Evolutionary conservation across 2,797 vertebrate genomes (phyloP).

Genomic region (Brachyalestes nurse): DNA sequence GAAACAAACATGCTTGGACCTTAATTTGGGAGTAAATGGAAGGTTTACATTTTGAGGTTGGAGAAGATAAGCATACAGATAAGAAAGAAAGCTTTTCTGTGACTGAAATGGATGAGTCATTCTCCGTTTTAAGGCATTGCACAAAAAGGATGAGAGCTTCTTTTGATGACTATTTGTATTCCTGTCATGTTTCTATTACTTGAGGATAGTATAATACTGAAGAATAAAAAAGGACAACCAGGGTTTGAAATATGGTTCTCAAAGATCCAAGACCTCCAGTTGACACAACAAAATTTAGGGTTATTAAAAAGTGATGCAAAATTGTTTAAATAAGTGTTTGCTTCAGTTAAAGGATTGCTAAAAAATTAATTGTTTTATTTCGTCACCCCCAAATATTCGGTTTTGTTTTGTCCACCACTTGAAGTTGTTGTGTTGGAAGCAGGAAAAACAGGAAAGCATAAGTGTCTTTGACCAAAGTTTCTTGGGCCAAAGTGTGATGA

Average conservation of each 20-base stretch:
- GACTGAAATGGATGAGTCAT: constrained; percentile 28
- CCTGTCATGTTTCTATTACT: constrained; percentile 21
- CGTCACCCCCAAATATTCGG: no score
- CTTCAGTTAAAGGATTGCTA: no score
- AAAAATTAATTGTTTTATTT: no score
- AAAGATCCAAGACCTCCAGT: no score
- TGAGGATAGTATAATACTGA: constrained; percentile 11
- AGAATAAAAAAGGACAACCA: not conserved
- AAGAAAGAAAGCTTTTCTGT: constrained; percentile 26
- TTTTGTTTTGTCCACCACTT: no score
- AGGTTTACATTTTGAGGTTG: not conserved
- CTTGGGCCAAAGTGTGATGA: no score
- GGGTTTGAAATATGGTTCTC: not conserved
- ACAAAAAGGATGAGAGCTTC: constrained; percentile 8
- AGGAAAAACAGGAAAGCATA: no score
- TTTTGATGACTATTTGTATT: constrained; percentile 14
- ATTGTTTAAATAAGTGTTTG: no score
- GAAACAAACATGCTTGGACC: constrained; percentile 59
- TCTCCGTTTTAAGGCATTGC: constrained; percentile 22
- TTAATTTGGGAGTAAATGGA: constrained; percentile 52
- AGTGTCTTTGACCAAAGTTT: no score
- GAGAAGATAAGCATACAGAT: not conserved
- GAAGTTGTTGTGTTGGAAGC: no score
- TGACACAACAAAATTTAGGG: no score
- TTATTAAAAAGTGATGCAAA: no score